Conservation (phyloP, 2,888 invertebrate genomes). For the Ophion obscuratus region DNA sequence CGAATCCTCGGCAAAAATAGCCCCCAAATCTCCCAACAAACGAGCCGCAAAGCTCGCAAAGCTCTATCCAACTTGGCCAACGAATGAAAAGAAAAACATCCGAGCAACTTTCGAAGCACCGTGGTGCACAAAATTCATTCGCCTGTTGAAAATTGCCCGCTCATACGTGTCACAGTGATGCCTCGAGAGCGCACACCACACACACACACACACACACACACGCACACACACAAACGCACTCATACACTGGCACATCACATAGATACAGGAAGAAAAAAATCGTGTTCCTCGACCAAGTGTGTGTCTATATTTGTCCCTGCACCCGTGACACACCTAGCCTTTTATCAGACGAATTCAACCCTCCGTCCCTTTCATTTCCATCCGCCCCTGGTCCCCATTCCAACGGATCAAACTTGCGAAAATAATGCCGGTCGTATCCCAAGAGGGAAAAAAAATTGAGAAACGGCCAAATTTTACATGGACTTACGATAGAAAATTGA, state of each 20-base stretch:
- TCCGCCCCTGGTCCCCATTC: background rate
- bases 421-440: background rate
- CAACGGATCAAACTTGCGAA: background rate
- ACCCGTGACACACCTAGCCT: slow-evolving; percentile 15
- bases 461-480: background rate
- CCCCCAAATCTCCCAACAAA: slow-evolving; percentile 9
- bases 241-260: slow-evolving; percentile 12
- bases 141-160: slow-evolving; percentile 63
- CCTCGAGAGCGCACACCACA: slow-evolving; percentile 39
- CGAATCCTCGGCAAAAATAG: slow-evolving; percentile 26
- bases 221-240: slow-evolving; percentile 14
- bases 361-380: background rate
- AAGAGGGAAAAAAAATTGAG: slow-evolving; percentile 9
- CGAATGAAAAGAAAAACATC: slow-evolving; percentile 14
- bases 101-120: slow-evolving; percentile 53
- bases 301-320: slow-evolving; percentile 34
- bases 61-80: slow-evolving; percentile 15
- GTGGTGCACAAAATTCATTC: slow-evolving; percentile 62
- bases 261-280: background rate
- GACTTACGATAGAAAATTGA: background rate
- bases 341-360: slow-evolving; percentile 6
- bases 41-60: slow-evolving; percentile 52
- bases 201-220: slow-evolving; percentile 14
- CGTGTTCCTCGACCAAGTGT: background rate
- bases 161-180: slow-evolving; percentile 59